A percentile compares a stretch with the other conserved stretches of the same genome.
Conservation (phyloP, 2,797 vertebrate genomes). For the Sebastes kiyomatsui region DNA sequence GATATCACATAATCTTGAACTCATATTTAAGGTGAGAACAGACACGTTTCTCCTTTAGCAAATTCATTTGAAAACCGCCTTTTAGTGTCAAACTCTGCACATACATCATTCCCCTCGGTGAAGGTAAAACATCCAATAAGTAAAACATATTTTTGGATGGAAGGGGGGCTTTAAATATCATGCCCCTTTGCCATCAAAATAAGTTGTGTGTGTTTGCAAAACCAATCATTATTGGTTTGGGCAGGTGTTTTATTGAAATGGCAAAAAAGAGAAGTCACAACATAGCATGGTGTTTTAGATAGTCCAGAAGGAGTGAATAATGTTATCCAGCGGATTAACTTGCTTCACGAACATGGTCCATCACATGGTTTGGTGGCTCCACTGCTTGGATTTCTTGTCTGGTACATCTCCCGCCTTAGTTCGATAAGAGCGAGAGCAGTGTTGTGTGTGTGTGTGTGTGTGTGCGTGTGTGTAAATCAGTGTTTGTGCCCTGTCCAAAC, state of each 20-base stretch:
- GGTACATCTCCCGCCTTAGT: constrained; percentile 45
- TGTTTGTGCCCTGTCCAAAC: constrained; percentile 81
- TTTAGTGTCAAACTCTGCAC: neutral
- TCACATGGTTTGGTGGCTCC: constrained; percentile 33
- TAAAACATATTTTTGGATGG: neutral
- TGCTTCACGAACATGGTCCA: constrained; percentile 5
- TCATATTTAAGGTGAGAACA: neutral
- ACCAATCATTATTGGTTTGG: neutral
- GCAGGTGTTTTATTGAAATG: constrained; percentile 16
- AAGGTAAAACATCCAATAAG: neutral
- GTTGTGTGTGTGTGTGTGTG: constrained; percentile 40
- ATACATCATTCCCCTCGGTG: neutral
- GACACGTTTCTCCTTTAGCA: neutral
- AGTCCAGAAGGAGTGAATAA: constrained; percentile 5
- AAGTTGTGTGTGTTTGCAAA: constrained; percentile 2
- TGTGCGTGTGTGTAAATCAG: constrained; percentile 67
- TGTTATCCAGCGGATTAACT: constrained; percentile 8
- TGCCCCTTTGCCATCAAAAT: neutral
- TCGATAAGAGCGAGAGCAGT: constrained; percentile 44
- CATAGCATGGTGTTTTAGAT: neutral
- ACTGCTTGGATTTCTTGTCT: constrained; percentile 34
- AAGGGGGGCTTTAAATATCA: neutral
- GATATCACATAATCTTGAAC: neutral
- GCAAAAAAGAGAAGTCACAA: neutral
- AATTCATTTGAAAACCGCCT: neutral